A percentile compares a stretch with the other conserved stretches of the same genome.
These are phyloP conservation scores for Drosophila kanekoi DNA, from an alignment of 2,888 invertebrate species.

Conservation along the genomic window DNA sequence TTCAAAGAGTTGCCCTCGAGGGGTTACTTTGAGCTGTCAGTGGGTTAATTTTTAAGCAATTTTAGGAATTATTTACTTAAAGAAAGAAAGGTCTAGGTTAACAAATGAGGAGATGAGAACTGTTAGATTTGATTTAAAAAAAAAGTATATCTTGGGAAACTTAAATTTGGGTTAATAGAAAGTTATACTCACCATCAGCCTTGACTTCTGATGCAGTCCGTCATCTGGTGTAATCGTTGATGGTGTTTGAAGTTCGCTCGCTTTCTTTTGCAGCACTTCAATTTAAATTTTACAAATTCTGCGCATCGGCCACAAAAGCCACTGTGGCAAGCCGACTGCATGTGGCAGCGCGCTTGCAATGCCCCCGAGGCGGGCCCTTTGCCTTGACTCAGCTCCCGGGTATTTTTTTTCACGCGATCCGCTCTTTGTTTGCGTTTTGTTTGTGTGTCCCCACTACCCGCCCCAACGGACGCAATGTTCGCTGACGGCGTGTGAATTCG, in stretches of 20 bases:
- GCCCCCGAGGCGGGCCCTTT: constrained; percentile 51
- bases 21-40: constrained; percentile 14
- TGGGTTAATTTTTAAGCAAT: constrained; percentile 18
- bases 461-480: constrained; percentile 28
- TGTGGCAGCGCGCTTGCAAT: constrained; percentile 38
- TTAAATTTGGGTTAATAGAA: neutral
- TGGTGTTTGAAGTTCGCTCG: constrained; percentile 13
- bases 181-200: constrained; percentile 15
- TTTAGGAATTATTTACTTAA: neutral
- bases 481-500: constrained; percentile 66
- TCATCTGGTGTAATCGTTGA: constrained; percentile 34
- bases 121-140: no score
- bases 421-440: constrained; percentile 73
- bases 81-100: neutral
- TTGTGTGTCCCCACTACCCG: constrained; percentile 47
- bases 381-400: constrained; percentile 37
- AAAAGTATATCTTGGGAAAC: neutral
- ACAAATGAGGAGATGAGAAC: neutral
- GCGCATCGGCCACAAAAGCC: constrained; percentile 48
- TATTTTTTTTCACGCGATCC: constrained; percentile 72
- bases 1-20: constrained; percentile 1
- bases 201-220: constrained; percentile 30
- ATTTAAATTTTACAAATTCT: constrained; percentile 76
- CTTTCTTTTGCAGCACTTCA: constrained; percentile 55
- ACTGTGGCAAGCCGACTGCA: constrained; percentile 44